These are phyloP conservation scores for Spicauda simplicius DNA, from an alignment of 2,888 invertebrate species.

Conservation along the genomic window DNA sequence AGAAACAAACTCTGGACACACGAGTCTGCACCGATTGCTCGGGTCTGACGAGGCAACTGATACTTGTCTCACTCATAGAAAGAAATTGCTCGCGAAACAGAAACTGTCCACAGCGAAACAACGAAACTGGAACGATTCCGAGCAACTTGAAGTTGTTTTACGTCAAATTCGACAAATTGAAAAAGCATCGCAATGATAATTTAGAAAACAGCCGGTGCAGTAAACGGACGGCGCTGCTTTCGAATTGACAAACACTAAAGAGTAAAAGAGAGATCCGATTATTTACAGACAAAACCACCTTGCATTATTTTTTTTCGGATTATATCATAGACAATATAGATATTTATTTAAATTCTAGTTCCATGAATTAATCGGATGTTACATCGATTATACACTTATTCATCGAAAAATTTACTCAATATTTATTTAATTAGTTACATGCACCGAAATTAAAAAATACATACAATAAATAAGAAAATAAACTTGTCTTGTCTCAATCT, in stretches of 20 bases:
- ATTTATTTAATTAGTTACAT: too few relatives aligned
- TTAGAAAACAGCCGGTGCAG: slow-evolving; percentile 8
- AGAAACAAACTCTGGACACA: slow-evolving; percentile 67
- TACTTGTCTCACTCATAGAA: slow-evolving; percentile 74
- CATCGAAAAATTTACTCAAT: too few relatives aligned
- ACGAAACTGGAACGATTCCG: slow-evolving; percentile 64
- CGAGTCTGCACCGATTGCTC: slow-evolving; percentile 54
- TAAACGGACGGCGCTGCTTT: background rate
- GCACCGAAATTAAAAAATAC: too few relatives aligned
- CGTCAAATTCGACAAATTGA: slow-evolving; percentile 69
- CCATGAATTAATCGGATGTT: background rate
- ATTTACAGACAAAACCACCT: slow-evolving; percentile 29
- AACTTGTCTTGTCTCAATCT: too few relatives aligned
- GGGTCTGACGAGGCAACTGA: slow-evolving; percentile 59
- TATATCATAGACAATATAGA: slow-evolving; percentile 54
- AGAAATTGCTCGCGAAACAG: slow-evolving; percentile 60
- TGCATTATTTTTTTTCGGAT: slow-evolving; percentile 41
- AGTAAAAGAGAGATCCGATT: slow-evolving; percentile 54
- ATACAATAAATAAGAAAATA: too few relatives aligned
- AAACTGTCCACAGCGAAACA: slow-evolving; percentile 59
- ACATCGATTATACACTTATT: slow-evolving; percentile 5
- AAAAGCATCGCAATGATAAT: slow-evolving; percentile 66
- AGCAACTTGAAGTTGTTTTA: slow-evolving; percentile 67
- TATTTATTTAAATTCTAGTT: background rate
- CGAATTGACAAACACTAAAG: slow-evolving; percentile 24